phyloP scores from a whole-genome alignment of 2,888 invertebrate species.

The Cosmorhoe ocellata region DNA sequence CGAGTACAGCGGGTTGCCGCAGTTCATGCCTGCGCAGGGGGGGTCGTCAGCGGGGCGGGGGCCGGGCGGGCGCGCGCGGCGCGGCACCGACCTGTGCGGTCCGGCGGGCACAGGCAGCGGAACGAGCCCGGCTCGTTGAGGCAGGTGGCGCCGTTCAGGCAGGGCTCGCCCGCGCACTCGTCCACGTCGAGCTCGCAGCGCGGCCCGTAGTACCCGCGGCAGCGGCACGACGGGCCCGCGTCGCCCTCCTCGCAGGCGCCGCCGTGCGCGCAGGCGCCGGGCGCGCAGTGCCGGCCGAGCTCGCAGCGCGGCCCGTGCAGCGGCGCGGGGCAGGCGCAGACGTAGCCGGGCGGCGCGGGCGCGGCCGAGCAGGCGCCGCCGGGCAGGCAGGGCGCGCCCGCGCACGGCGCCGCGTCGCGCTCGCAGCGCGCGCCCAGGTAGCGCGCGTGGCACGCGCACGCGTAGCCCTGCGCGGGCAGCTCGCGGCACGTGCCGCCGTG shows the following conservation, averaged over 20 bases:
- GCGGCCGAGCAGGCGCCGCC: slow-evolving; percentile 80
- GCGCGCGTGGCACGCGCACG: slow-evolving; percentile 90
- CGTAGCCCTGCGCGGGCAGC: slow-evolving; percentile 73
- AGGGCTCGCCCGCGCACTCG: slow-evolving; percentile 93
- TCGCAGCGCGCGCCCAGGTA: slow-evolving; percentile 92
- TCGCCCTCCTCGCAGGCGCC: slow-evolving; percentile 95
- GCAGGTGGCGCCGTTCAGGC: slow-evolving; percentile 94
- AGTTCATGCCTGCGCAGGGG: slow-evolving; percentile 67
- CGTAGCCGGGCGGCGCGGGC: slow-evolving; percentile 78
- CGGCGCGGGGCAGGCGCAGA: slow-evolving; percentile 88
- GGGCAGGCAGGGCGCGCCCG: slow-evolving; percentile 86
- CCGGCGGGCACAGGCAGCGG: slow-evolving; percentile 89
- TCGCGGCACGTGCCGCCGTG: slow-evolving; percentile 85
- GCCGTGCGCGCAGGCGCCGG: slow-evolving; percentile 89
- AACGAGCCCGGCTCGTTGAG: slow-evolving; percentile 91
- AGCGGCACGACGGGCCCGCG: slow-evolving; percentile 89
- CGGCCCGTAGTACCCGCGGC: slow-evolving; percentile 90
- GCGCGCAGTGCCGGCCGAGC: slow-evolving; percentile 86
- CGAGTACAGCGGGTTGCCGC: slow-evolving; percentile 76
- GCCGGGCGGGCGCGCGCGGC: no score
- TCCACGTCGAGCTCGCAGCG: slow-evolving; percentile 91
- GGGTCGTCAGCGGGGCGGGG: no score
- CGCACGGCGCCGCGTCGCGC: slow-evolving; percentile 92
- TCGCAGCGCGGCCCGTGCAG: slow-evolving; percentile 86
- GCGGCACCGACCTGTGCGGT: slow-evolving; percentile 86